Evolutionary conservation across 35 echinoderm and acorn worm genomes (phyloP), one percentile per base, ranked within the genome.

Genomic region (Ophiothrix spiculata): DNA sequence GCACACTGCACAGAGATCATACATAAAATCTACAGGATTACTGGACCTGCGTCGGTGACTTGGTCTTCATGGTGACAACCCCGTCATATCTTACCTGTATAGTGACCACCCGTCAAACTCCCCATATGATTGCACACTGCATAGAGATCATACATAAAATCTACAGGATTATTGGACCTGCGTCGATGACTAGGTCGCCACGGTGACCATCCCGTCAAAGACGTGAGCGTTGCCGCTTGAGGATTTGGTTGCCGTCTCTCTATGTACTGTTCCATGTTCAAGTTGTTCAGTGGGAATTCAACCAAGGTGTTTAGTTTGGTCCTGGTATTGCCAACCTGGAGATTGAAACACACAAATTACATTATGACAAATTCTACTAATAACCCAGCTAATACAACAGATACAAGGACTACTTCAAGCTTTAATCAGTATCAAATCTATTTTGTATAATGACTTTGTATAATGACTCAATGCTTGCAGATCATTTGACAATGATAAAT

Each of bases 121-220:
- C 96, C 96, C 25, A 93, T 87, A 75, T 99, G 96, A 74, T 99
- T 99, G 64, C 92, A 94, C 45, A 99, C 96, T 16, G 92, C 96
- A 80, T 99, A 93, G 2, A 94, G 82, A 74, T 99, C 92, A 87
- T 93, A 97, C 41, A 97, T 46, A 36, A 86, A 90, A 35, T 93
- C 89, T 19, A 69, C 63, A 35, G 39, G 49, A 23, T 84, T 31
- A 64, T 84, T 86, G 17, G 88, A 46, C 42, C 80, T 80, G 1
- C 88, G 79, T 31, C 83, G 79, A 77, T 83, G 56, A 21, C 74
- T 82, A 39, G 84, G 87, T 64, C 86, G 79, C 92, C 96, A 94
- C 37, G 90, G 96, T 17, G 96, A 99, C 96, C 96, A 99, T 14
- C 83, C 90, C 33, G 96, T 94, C 17, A 99, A 80, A 17, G 93